Conservation (phyloP, 1,140 invertebrate species). For the Venustaconcha ellipsiformis region DNA sequence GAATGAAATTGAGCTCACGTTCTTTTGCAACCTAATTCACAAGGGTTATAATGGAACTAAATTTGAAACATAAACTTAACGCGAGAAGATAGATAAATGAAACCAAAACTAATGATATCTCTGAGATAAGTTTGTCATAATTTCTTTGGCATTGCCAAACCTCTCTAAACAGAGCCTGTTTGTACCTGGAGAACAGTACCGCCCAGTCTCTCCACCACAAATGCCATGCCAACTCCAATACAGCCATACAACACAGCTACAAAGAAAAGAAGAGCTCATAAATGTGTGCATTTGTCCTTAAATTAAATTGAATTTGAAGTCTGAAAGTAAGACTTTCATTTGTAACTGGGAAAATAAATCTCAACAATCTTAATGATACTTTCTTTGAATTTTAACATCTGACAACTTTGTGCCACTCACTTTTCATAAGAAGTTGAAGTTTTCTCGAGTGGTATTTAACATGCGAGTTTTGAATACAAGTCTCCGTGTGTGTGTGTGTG, state of each 20-base stretch:
- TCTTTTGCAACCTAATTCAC: too few species aligned
- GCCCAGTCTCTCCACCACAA: constrained; percentile 79
- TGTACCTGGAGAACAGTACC: constrained; percentile 74
- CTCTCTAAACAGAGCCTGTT: neutral
- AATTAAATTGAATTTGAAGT: neutral
- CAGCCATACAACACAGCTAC: constrained; percentile 77
- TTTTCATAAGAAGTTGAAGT: neutral
- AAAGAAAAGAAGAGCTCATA: neutral
- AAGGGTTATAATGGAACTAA: too few species aligned
- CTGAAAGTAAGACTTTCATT: neutral
- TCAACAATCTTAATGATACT: neutral
- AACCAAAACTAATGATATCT: too few species aligned
- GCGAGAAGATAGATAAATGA: too few species aligned
- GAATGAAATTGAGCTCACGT: too few species aligned
- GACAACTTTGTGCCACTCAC: neutral
- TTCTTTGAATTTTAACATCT: neutral
- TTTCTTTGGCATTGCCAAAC: too few species aligned
- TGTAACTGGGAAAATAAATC: neutral
- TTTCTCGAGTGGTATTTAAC: too few species aligned
- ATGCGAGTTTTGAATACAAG: too few species aligned
- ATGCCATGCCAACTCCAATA: constrained; percentile 79
- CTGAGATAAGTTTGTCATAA: too few species aligned
- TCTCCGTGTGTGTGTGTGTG: too few species aligned
- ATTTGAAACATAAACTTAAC: too few species aligned
- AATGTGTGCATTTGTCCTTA: neutral